Conservation (phyloP, 1,140 invertebrate genomes). For the Stegodyphus mimosarum region DNA sequence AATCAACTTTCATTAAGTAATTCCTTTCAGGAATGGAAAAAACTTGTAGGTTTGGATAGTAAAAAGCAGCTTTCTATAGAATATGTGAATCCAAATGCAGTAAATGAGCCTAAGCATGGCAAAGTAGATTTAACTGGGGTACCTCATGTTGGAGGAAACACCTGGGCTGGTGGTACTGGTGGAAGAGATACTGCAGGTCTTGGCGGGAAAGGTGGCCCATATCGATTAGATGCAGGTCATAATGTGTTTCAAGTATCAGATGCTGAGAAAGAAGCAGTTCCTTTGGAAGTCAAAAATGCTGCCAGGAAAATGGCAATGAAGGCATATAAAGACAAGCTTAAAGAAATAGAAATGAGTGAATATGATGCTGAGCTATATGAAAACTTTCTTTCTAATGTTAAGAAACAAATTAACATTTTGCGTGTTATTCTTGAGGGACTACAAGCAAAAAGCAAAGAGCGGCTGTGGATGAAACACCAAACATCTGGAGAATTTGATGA, state of each 20-base stretch:
- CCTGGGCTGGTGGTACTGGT: constrained; percentile 95
- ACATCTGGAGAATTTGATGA: constrained; percentile 96
- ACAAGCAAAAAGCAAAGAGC: constrained; percentile 89
- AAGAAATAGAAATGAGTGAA: constrained; percentile 94
- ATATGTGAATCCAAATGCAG: constrained; percentile 23
- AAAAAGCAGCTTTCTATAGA: constrained; percentile 40
- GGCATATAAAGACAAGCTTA: constrained; percentile 86
- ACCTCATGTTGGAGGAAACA: constrained; percentile 95
- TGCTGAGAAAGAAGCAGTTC: constrained; percentile 88
- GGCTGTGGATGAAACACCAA: constrained; percentile 92
- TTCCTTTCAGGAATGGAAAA: constrained; percentile 71
- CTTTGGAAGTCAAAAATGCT: constrained; percentile 67
- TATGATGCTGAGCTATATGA: constrained; percentile 91
- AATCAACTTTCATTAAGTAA: constrained; percentile 69
- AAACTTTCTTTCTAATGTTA: constrained; percentile 72
- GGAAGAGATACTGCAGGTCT: constrained; percentile 90
- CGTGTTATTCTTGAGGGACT: constrained; percentile 74
- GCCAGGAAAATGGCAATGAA: constrained; percentile 92
- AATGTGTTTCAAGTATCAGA: constrained; percentile 91
- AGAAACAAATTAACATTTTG: constrained; percentile 72
- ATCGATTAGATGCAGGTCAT: constrained; percentile 91
- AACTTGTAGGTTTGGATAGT: constrained; percentile 69
- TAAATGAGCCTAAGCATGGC: constrained; percentile 78
- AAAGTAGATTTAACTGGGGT: constrained; percentile 88
- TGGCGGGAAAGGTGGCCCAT: constrained; percentile 92